phyloP scores from a whole-genome alignment of 2,113 vertebrate genomes.

The Maylandia zebra region DNA sequence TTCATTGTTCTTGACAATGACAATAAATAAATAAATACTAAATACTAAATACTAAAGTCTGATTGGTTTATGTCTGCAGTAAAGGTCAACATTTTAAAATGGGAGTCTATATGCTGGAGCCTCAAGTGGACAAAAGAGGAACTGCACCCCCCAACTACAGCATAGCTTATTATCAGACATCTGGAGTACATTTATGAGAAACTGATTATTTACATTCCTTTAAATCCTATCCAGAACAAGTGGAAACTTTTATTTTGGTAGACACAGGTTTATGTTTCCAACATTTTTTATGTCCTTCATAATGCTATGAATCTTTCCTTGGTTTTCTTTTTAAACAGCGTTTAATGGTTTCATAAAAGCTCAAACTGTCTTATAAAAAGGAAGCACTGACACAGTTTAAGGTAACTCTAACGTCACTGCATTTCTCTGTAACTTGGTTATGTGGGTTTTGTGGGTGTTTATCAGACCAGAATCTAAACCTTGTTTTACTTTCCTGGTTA shows the following conservation, averaged over 20 bases:
- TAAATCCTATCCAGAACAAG: background rate
- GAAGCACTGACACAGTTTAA: background rate
- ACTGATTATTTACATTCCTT: background rate
- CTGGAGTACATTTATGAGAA: background rate
- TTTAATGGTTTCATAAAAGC: background rate
- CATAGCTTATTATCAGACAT: background rate
- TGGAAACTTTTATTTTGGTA: background rate
- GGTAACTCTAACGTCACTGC: background rate
- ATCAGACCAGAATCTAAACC: background rate
- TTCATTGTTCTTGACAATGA: too few species aligned
- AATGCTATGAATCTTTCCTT: background rate
- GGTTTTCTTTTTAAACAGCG: background rate
- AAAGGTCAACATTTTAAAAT: background rate
- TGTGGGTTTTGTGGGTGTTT: background rate
- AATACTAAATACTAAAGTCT: too few species aligned
- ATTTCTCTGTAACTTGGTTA: background rate
- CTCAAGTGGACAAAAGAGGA: background rate
- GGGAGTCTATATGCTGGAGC: background rate
- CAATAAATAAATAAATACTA: too few species aligned
- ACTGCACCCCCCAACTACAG: rapidly evolving
- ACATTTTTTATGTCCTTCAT: background rate
- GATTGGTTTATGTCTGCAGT: background rate
- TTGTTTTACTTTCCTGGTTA: background rate
- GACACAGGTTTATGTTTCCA: background rate
- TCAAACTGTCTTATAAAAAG: background rate